Conservation (phyloP, 2,888 invertebrate species). For the Prenolepis imparis region DNA sequence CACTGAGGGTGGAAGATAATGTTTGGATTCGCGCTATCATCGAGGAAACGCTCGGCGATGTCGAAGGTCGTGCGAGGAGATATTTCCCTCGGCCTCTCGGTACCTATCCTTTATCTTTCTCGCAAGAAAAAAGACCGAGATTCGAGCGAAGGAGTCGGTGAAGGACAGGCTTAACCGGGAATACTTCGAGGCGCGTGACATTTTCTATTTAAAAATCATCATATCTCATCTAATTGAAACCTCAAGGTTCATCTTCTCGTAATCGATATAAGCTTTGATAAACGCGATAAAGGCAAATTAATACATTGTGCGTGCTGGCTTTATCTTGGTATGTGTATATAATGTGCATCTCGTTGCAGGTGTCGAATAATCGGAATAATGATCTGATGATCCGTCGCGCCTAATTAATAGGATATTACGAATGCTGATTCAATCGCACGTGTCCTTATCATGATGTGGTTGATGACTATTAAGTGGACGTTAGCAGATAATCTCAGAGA, state of each 20-base stretch:
- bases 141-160: background rate
- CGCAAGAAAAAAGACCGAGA: conserved; percentile 3
- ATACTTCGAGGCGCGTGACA: background rate
- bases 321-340: background rate
- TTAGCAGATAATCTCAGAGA: background rate
- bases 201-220: conserved; percentile 15
- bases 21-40: conserved; percentile 34
- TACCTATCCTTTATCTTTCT: conserved; percentile 25
- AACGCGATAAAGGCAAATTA: background rate
- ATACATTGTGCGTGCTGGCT: too few relatives aligned
- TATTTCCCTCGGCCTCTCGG: conserved; percentile 31
- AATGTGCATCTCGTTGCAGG: background rate
- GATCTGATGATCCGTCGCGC: conserved; percentile 2
- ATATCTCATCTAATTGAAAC: background rate
- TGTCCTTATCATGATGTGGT: background rate
- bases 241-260: background rate
- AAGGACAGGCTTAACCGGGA: background rate
- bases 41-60: conserved; percentile 36
- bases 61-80: conserved; percentile 49
- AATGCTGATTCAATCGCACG: background rate
- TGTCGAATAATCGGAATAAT: background rate
- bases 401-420: conserved; percentile 28
- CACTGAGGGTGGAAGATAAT: conserved; percentile 33
- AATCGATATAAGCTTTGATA: background rate
- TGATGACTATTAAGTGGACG: conserved; percentile 21